Percentiles rank a stretch among this genome's conserved stretches.
These are phyloP conservation scores for Conopomorpha cramerella DNA, from an alignment of 1,140 invertebrate species.

Conservation along the genomic window DNA sequence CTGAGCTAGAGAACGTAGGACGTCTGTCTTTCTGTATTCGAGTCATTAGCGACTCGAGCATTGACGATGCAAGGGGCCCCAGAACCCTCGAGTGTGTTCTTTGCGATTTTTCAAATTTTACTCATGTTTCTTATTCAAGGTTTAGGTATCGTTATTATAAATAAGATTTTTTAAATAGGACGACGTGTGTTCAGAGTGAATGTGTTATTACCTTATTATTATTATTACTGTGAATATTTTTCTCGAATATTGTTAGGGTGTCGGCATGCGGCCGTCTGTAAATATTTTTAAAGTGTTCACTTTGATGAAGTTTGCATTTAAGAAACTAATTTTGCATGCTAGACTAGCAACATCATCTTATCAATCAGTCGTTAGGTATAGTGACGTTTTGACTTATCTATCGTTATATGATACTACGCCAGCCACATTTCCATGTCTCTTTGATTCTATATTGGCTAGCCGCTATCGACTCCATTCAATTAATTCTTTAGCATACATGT, in stretches of 20 bases:
- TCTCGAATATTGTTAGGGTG: conserved; percentile 50
- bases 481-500: no score
- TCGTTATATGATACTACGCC: no score
- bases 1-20: conserved; percentile 38
- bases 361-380: no score
- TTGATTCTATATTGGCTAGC: no score
- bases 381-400: no score
- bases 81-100: conserved; percentile 32
- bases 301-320: conserved; percentile 49
- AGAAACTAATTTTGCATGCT: conserved; percentile 51
- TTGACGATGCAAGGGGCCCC: conserved; percentile 7
- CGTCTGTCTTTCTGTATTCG: no score
- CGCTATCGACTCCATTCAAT: no score
- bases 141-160: conserved; percentile 32
- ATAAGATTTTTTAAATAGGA: conserved; percentile 29
- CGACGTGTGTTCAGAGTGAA: conserved; percentile 34
- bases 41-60: neutral
- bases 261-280: conserved; percentile 27
- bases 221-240: conserved; percentile 53
- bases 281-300: conserved; percentile 51
- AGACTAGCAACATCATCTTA: conserved; percentile 16
- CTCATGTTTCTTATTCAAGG: conserved; percentile 38
- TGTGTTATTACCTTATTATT: conserved; percentile 35
- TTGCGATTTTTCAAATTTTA: conserved; percentile 44
- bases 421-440: no score